Conservation (phyloP, 2,113 vertebrate species). For the Tauraco erythrolophus region DNA sequence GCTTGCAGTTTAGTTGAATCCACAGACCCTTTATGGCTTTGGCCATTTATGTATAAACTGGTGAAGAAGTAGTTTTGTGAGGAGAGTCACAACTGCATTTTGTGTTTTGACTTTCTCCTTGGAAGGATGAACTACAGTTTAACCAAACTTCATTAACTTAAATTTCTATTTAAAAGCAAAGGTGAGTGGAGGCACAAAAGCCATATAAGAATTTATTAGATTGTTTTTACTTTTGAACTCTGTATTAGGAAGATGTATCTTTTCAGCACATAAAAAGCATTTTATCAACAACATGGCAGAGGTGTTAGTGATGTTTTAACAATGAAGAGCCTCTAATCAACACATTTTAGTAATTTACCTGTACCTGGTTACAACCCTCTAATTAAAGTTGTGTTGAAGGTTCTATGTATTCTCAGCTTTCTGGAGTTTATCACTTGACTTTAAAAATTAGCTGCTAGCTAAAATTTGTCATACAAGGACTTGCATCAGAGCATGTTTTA, state of each 20-base stretch:
- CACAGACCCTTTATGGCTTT: not conserved
- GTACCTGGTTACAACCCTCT: not conserved
- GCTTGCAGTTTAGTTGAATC: not conserved
- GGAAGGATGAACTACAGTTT: not conserved
- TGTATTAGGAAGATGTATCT: not conserved
- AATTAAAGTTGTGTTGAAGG: not conserved
- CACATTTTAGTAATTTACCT: not conserved
- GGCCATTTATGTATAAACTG: not conserved
- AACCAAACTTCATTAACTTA: not conserved
- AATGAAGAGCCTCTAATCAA: not conserved
- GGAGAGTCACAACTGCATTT: not conserved
- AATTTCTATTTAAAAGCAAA: not conserved
- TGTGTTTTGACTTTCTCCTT: not conserved
- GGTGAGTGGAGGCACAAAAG: not conserved
- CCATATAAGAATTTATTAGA: not conserved
- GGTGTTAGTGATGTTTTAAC: not conserved
- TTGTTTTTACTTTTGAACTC: not conserved
- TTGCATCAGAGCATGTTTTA: not conserved
- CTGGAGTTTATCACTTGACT: not conserved
- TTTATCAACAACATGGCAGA: not conserved
- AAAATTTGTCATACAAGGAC: conserved; percentile 32
- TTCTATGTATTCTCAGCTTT: not conserved
- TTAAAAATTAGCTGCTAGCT: conserved; percentile 41
- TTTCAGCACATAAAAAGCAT: not conserved
- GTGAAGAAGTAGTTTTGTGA: not conserved